Conservation (phyloP, 2,797 vertebrate species). For the Hirundo rustica region DNA sequence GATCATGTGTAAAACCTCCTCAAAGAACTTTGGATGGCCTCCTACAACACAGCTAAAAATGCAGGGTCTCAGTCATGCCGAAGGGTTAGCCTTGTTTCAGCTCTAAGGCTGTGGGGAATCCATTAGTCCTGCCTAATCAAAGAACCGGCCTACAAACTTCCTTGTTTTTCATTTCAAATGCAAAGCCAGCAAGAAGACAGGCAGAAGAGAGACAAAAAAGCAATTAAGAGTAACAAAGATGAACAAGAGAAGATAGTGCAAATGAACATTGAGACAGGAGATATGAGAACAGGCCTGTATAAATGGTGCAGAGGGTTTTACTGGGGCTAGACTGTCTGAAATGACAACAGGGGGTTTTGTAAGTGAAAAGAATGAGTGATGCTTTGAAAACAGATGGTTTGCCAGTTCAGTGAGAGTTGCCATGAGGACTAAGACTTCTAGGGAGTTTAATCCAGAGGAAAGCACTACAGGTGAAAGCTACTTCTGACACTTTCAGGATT, state of each 20-base stretch:
- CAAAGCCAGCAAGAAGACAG: not conserved
- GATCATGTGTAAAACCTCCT: not conserved
- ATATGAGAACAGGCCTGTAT: not conserved
- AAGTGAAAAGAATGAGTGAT: not conserved
- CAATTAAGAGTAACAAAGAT: not conserved
- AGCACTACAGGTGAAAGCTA: not conserved
- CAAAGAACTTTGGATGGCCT: not conserved
- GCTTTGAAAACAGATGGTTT: slow-evolving; percentile 7
- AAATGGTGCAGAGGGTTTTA: not conserved
- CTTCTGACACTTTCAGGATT: not conserved
- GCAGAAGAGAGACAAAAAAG: not conserved
- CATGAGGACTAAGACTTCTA: not conserved
- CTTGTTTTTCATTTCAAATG: not conserved
- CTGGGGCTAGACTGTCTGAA: not conserved
- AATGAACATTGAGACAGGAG: not conserved
- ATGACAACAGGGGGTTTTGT: not conserved
- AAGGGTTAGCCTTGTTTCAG: not conserved
- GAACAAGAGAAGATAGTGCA: not conserved
- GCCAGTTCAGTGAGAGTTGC: not conserved
- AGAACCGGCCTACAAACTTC: not conserved
- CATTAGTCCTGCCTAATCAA: not conserved
- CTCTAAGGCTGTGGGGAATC: not conserved
- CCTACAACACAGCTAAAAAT: not conserved
- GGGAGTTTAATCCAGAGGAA: not conserved
- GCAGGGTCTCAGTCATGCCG: not conserved